Percentiles rank a stretch among this genome's conserved stretches.
These are phyloP conservation scores for Drosophila leonis DNA, from an alignment of 2,888 invertebrate species.

Conservation along the genomic window DNA sequence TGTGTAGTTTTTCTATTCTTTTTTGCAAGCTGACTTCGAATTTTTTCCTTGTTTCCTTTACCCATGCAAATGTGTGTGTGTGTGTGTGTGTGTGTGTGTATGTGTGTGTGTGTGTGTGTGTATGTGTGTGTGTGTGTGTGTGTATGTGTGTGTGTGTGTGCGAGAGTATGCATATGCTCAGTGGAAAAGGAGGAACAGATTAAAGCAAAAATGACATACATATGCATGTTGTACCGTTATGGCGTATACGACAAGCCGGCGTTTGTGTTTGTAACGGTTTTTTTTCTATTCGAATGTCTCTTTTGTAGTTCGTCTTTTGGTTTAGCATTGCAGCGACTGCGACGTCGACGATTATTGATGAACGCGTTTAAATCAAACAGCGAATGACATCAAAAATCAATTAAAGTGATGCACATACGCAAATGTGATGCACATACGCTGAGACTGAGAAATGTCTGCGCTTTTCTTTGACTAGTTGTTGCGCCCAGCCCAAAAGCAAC, in stretches of 20 bases:
- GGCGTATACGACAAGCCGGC: slow-evolving; percentile 38
- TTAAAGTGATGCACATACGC: slow-evolving; percentile 27
- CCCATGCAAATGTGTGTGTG: slow-evolving; percentile 17
- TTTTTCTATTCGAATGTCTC: background rate
- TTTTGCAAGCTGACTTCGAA: slow-evolving; percentile 24
- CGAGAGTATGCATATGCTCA: slow-evolving; percentile 1
- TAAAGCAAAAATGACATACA: slow-evolving; percentile 19
- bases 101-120: background rate
- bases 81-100: background rate
- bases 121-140: background rate
- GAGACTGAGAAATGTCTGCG: background rate
- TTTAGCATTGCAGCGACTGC: slow-evolving; percentile 9
- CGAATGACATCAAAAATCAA: slow-evolving; percentile 49
- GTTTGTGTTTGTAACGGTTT: slow-evolving; percentile 23
- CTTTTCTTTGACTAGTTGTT: slow-evolving; percentile 38
- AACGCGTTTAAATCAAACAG: slow-evolving; percentile 28
- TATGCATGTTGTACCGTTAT: slow-evolving; percentile 41
- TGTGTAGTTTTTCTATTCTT: background rate
- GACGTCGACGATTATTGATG: slow-evolving; percentile 30
- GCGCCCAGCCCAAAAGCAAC: slow-evolving; percentile 28
- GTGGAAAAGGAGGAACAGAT: slow-evolving; percentile 11
- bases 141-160: background rate
- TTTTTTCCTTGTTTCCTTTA: slow-evolving; percentile 35
- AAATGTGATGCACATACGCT: background rate
- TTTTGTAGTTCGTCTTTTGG: slow-evolving; percentile 7